A percentile compares a stretch with the other conserved stretches of the same genome.
phyloP scores from a whole-genome alignment of 2,888 invertebrate species.

The Ophion costatus region DNA sequence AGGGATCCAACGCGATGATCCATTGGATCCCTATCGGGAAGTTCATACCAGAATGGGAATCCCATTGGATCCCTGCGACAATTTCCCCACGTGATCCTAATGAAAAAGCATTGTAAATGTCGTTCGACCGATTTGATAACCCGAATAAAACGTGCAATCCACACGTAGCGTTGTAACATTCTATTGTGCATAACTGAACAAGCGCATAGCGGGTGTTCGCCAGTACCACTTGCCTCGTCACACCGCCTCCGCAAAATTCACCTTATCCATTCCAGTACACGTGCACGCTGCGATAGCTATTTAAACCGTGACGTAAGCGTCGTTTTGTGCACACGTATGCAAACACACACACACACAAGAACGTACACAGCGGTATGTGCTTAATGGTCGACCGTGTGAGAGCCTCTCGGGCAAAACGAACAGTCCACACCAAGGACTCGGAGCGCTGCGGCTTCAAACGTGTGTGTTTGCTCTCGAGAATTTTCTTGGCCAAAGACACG shows the following conservation, averaged over 20 bases:
- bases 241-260: constrained; percentile 45
- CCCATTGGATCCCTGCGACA: too few relatives aligned
- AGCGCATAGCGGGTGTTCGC: constrained; percentile 38
- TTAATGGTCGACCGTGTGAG: constrained; percentile 27
- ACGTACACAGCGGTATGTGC: neutral
- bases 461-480: constrained; percentile 34
- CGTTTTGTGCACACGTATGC: constrained; percentile 20
- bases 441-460: neutral
- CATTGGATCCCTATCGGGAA: too few relatives aligned
- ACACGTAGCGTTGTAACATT: neutral
- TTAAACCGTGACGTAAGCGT: constrained; percentile 63
- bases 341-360: neutral
- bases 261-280: constrained; percentile 46
- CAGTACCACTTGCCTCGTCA: constrained; percentile 51
- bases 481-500: constrained; percentile 36
- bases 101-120: neutral
- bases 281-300: constrained; percentile 56
- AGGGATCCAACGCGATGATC: too few relatives aligned
- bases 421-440: constrained; percentile 53
- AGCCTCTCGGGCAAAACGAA: constrained; percentile 48
- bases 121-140: too few relatives aligned
- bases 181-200: neutral
- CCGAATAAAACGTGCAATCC: too few relatives aligned
- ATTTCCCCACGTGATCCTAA: too few relatives aligned
- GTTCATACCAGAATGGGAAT: too few relatives aligned